phyloP scores from a whole-genome alignment of 2,113 vertebrate species.

The Rhinichthys klamathensis region DNA sequence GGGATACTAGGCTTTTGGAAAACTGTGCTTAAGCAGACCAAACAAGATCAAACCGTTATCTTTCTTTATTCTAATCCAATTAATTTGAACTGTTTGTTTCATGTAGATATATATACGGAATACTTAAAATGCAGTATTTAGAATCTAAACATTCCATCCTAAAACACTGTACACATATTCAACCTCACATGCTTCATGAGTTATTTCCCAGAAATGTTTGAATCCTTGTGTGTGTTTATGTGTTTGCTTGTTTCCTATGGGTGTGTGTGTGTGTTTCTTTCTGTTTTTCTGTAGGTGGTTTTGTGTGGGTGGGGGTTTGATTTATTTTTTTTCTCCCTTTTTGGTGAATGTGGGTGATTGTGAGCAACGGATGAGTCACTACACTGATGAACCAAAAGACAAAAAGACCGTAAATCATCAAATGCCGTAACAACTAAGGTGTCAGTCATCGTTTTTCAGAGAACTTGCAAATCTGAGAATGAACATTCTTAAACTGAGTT shows the following conservation, averaged over 20 bases:
- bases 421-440: constrained; percentile 2
- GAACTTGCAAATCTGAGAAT: constrained; percentile 7
- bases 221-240: neutral
- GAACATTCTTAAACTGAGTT: neutral
- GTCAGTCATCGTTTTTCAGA: constrained; percentile 23
- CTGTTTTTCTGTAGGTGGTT: constrained; percentile 50
- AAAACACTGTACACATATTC: neutral
- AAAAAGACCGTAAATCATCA: constrained; percentile 30
- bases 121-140: neutral
- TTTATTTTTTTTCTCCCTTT: neutral
- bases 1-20: too few relatives aligned
- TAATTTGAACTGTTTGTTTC: neutral
- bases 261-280: constrained; percentile 44
- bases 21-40: neutral
- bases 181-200: neutral
- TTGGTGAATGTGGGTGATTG: constrained; percentile 40
- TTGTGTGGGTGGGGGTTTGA: constrained; percentile 37
- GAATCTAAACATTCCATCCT: neutral
- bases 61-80: neutral
- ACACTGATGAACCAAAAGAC: constrained; percentile 41
- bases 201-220: neutral
- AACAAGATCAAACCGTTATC: neutral
- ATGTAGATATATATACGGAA: neutral
- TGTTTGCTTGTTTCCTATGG: constrained; percentile 49
- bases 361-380: constrained; percentile 55